Evolutionary conservation across 2,113 vertebrate genomes (phyloP).

Genomic region (Syngnathus floridae): DNA sequence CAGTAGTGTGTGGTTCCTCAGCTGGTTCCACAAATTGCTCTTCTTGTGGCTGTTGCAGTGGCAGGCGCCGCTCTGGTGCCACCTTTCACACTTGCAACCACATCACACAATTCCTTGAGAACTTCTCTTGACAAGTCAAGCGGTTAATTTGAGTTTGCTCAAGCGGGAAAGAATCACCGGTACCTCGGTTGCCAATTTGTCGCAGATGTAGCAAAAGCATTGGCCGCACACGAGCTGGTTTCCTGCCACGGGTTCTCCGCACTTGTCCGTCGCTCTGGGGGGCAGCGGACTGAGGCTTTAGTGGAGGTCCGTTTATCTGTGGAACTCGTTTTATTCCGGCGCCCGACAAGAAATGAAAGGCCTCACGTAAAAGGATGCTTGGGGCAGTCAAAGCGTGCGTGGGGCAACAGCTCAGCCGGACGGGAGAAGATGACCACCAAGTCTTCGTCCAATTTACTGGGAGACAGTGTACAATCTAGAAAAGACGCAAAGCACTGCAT

Average conservation of each 20-base stretch:
- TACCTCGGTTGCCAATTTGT: slow-evolving; percentile 74
- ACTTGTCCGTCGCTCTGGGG: slow-evolving; percentile 64
- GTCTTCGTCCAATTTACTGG: slow-evolving; percentile 60
- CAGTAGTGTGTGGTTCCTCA: slow-evolving; percentile 55
- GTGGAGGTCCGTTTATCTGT: too few relatives aligned
- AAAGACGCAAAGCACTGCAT: slow-evolving; percentile 8
- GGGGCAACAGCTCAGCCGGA: slow-evolving; percentile 62
- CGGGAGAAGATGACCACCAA: slow-evolving; percentile 65
- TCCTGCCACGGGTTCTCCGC: slow-evolving; percentile 47
- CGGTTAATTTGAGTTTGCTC: too few relatives aligned
- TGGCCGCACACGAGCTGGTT: slow-evolving; percentile 72
- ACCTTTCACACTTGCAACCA: slow-evolving; percentile 68
- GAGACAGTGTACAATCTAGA: slow-evolving; percentile 23
- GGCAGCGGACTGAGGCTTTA: slow-evolving; percentile 4
- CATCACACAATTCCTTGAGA: not conserved
- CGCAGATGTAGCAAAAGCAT: slow-evolving; percentile 84
- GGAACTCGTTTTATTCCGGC: too few relatives aligned
- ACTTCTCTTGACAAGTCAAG: too few relatives aligned
- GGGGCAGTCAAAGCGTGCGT: slow-evolving; percentile 70
- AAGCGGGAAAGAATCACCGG: too few relatives aligned
- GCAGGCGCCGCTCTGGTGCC: slow-evolving; percentile 60
- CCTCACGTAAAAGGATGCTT: slow-evolving; percentile 61
- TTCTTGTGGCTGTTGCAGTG: slow-evolving; percentile 84
- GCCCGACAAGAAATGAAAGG: not conserved
- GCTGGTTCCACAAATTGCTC: slow-evolving; percentile 74